These are phyloP conservation scores for Tursiops truncatus DNA, from an alignment of 2,113 vertebrate species.

Conservation along the genomic window DNA sequence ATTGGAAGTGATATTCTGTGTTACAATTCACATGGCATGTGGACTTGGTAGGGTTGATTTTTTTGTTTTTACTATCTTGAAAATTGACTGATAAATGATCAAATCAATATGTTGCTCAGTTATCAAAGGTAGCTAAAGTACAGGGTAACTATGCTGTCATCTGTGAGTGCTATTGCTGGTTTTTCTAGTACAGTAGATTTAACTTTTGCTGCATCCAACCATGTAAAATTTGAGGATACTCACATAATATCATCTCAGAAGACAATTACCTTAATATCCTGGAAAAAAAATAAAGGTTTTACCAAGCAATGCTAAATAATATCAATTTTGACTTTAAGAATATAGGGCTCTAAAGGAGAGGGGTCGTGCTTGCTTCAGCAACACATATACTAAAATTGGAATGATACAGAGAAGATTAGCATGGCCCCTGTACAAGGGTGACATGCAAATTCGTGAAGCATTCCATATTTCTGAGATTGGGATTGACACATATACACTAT, in stretches of 20 bases:
- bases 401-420: too few species aligned
- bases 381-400: too few species aligned
- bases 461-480: too few species aligned
- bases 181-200: background rate
- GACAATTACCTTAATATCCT: background rate
- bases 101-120: background rate
- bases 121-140: background rate
- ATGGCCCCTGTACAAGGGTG: too few species aligned
- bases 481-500: too few species aligned
- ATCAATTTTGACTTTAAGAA: background rate
- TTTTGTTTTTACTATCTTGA: background rate
- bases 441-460: too few species aligned
- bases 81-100: conserved; percentile 24
- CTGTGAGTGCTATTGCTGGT: background rate
- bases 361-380: background rate
- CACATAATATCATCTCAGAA: background rate
- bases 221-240: background rate
- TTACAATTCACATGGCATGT: background rate
- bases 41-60: background rate
- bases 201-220: background rate
- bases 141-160: background rate
- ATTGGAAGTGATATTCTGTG: background rate
- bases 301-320: background rate
- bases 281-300: background rate
- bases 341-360: background rate